Evolutionary conservation across 2,113 vertebrate genomes (phyloP).

Genomic region (Vicugna pacos): DNA sequence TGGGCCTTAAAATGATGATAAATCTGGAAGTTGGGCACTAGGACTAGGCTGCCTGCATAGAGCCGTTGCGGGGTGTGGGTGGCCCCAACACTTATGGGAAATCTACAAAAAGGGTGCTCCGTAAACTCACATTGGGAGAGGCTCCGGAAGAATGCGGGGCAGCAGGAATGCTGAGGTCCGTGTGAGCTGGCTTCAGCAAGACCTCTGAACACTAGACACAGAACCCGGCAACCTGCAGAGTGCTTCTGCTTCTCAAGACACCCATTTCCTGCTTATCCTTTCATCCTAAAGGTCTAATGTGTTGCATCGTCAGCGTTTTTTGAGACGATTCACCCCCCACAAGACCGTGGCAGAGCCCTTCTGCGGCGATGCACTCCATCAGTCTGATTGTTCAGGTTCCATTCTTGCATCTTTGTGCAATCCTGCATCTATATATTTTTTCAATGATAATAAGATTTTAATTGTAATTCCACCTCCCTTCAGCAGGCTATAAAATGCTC

Average conservation of each 20-base stretch:
- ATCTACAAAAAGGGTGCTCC: background rate
- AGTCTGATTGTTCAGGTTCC: background rate
- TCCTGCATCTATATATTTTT: background rate
- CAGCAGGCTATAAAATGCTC: background rate
- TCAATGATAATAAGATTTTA: background rate
- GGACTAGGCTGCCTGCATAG: background rate
- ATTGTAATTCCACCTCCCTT: background rate
- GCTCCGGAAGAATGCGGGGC: background rate
- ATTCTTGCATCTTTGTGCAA: background rate
- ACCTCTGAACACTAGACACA: background rate
- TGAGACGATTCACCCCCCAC: background rate
- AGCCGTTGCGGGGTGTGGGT: background rate
- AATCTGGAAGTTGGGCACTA: constrained; percentile 46
- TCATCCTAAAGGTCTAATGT: background rate
- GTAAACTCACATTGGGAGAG: background rate
- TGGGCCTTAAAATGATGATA: constrained; percentile 38
- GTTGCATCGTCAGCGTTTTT: background rate
- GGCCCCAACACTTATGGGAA: background rate
- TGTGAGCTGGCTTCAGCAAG: accelerated
- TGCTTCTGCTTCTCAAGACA: background rate
- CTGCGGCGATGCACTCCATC: background rate
- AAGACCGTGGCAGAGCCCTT: accelerated
- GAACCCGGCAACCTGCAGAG: background rate
- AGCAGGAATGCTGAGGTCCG: accelerated
- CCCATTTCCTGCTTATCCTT: background rate